Conservation (phyloP, 1,140 invertebrate species). For the Calephelis virginiensis region DNA sequence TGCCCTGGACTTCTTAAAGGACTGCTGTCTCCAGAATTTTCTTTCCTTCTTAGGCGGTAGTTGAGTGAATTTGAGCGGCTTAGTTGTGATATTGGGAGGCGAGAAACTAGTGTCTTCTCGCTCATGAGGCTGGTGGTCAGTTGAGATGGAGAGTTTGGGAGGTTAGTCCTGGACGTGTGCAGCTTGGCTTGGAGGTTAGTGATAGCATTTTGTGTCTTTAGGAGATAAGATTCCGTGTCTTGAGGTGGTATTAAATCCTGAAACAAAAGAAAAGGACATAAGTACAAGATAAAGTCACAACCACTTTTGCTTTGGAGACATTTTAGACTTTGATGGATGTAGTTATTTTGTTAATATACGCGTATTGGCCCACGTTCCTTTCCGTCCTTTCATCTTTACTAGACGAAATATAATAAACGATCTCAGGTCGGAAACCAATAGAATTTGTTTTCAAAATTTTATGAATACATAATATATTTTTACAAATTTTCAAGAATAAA, state of each 20-base stretch:
- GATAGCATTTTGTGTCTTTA: slow-evolving; percentile 84
- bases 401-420: too few species aligned
- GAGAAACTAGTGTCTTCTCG: slow-evolving; percentile 65
- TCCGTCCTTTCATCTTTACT: too few species aligned
- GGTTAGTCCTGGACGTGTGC: slow-evolving; percentile 58
- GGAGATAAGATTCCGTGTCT: slow-evolving; percentile 82
- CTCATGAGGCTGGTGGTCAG: slow-evolving; percentile 68
- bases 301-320: too few species aligned
- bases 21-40: slow-evolving; percentile 59
- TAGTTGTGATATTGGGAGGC: slow-evolving; percentile 69
- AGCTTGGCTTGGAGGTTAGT: slow-evolving; percentile 81
- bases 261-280: slow-evolving; percentile 46
- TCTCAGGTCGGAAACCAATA: too few species aligned
- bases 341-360: too few species aligned
- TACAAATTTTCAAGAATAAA: too few species aligned
- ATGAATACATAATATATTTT: too few species aligned
- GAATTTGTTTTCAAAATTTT: too few species aligned
- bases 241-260: slow-evolving; percentile 76
- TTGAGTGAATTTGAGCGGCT: slow-evolving; percentile 74
- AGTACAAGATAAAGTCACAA: not conserved
- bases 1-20: slow-evolving; percentile 71
- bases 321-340: too few species aligned
- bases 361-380: too few species aligned
- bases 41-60: slow-evolving; percentile 66
- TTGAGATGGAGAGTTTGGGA: slow-evolving; percentile 53